Base-by-base conservation (phyloP, 2,888 invertebrate species). In the Lasioglossum leucozonium region DNA sequence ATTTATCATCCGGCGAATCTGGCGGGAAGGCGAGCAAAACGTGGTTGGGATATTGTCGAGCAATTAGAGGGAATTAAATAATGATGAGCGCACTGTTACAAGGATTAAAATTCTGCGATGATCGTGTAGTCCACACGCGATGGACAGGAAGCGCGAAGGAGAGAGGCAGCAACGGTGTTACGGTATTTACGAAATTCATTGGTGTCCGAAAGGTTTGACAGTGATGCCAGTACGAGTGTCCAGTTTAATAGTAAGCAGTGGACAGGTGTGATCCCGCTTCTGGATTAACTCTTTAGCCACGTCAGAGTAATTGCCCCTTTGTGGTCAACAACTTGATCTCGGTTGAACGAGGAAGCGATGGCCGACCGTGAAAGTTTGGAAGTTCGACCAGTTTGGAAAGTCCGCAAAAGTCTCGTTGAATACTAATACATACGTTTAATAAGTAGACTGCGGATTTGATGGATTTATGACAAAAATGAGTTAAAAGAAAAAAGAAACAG, bases 171-270 rank as follows among this genome's bases (percentile, higher is more conserved):
- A 47, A 11, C 6, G 13, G 11, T 37, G 65, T 76, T 72, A 30
- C 26, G 65, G 40, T 73, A 69, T 55, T 55, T 26, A 26, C 30
- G 77, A 74, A 83, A 84, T 77, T 77, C 47, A 26, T 44, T 73
- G 51, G 65, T 67, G 42, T 42, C 42, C 26, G 65, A 30, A 18
- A 26, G 34, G n/a, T 81, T 67, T 37, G 65, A 80, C 72, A 34
- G 26, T 65, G 81, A 72, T 51, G 72, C 34, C 51, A 16, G 18
- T 67, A 22, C 26, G 67, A 40, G 69, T 34, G 37, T 44, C 37
- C 82, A 72, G 30, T 44, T 62, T 62, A 34, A 62, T 30, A 22
- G 62, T 40, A 26, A 77, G 58, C 44, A 72, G 72, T 26, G 81
- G 81, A 73, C 67, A 42, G 72, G 65, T 67, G 73, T 72, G 81